phyloP scores from a whole-genome alignment of 1,140 invertebrate genomes.

The Drosophila pruinosa region DNA sequence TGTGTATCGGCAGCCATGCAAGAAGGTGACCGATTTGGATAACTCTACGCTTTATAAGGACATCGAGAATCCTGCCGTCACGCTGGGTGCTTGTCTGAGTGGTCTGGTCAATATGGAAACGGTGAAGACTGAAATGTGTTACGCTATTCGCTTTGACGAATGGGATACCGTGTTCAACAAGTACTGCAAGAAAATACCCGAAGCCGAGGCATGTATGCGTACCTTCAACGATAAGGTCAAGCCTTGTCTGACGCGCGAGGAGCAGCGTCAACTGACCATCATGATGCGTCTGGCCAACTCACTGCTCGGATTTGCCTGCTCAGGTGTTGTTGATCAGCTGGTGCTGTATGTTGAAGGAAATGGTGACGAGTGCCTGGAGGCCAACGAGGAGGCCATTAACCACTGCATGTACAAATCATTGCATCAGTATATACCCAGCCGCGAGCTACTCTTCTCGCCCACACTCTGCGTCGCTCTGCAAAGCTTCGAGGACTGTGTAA shows the following conservation, averaged over 20 bases:
- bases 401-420: conserved; percentile 87
- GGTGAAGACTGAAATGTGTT: conserved; percentile 85
- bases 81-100: conserved; percentile 83
- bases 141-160: conserved; percentile 85
- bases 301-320: conserved; percentile 88
- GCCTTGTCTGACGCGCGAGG: conserved; percentile 86
- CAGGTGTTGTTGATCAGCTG: conserved; percentile 91
- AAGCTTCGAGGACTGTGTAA: conserved; percentile 86
- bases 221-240: conserved; percentile 85
- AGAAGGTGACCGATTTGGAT: conserved; percentile 58
- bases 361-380: conserved; percentile 88
- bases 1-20: conserved; percentile 71
- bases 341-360: conserved; percentile 91
- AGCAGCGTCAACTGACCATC: conserved; percentile 83
- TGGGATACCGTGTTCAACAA: conserved; percentile 86
- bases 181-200: conserved; percentile 87
- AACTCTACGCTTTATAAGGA: conserved; percentile 67
- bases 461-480: conserved; percentile 84
- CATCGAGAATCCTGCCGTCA: conserved; percentile 66
- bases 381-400: conserved; percentile 85
- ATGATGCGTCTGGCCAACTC: conserved; percentile 87
- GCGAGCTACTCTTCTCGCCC: conserved; percentile 64
- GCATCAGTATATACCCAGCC: conserved; percentile 81
- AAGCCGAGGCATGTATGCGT: conserved; percentile 85
- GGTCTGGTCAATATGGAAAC: conserved; percentile 83